Base-by-base conservation (phyloP, 2,113 vertebrate genomes). In the Scopus umbretta region DNA sequence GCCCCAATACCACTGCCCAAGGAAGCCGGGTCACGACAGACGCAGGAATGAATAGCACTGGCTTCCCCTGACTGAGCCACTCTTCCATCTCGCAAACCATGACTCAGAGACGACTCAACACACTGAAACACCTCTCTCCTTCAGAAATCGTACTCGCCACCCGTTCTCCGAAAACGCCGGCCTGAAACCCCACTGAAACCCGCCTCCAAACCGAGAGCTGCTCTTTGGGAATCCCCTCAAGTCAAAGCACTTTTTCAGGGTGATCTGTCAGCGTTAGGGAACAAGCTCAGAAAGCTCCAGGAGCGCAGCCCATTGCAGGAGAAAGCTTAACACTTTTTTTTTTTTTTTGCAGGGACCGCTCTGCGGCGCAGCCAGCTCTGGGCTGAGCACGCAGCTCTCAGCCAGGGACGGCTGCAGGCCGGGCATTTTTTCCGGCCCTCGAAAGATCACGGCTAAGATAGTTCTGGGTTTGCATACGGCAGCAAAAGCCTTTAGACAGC, bases 391-490 rank as follows among this genome's bases (percentile, higher is more conserved):
- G 18, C 80, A 53, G n/a, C 81, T 74, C 43, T 11, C 70, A 7
- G 58, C 52, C 80, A 34, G 59, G 8, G 43, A 18, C 27, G 12
- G 42, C 80, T 55, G 68, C 65, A 23, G 10, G 76, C 65, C n/a
- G 56, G 58, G 68, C 86, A 73, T 89, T 89, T 68, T 86, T 95
- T 76, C 80, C 86, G 68, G 32, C 75, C 61, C 89, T 92, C 6
- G 2, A 65, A 88, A 94, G 59, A 93, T 80, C 7, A 1, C 0
- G 3, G 74, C 84, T 52, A 30, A 89, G 93, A 79, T 89, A 95
- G 43, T 25, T 86, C 26, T 53, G 80, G 38, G 86, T 80, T 87
- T 88, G 86, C 62, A 74, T 17, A 72, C 80, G 11, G 71, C 82
- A 90, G 82, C 50, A 53, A 59, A 92, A 83, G 11, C 65, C 12